phyloP scores from a whole-genome alignment of 1,140 invertebrate species.

The Andrena cerasifolii region DNA sequence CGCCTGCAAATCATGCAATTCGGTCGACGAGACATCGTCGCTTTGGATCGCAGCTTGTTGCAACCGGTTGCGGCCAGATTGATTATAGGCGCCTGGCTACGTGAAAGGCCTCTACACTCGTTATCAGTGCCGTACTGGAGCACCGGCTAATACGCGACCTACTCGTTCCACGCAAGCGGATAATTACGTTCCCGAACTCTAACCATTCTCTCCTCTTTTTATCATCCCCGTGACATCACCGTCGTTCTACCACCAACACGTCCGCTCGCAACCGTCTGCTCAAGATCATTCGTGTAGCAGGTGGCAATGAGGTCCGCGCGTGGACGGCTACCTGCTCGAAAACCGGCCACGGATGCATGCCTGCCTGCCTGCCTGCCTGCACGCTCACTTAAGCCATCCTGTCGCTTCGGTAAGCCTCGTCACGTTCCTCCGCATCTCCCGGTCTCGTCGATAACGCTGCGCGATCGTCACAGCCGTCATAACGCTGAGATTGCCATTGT shows the following conservation, averaged over 20 bases:
- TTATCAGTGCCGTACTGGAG: slow-evolving; percentile 21
- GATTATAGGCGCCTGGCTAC: background rate
- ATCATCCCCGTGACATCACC: slow-evolving; percentile 10
- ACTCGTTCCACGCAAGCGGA: too few species aligned
- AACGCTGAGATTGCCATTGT: background rate
- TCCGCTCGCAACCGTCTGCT: slow-evolving; percentile 40
- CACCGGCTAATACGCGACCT: background rate
- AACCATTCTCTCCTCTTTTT: slow-evolving; percentile 57
- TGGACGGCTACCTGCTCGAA: slow-evolving; percentile 43
- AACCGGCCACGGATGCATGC: slow-evolving; percentile 23
- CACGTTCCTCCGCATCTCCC: background rate
- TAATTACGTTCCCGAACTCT: too few species aligned
- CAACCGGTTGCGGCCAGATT: slow-evolving; percentile 48
- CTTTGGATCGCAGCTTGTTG: too few species aligned
- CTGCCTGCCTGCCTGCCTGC: too few species aligned
- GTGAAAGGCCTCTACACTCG: slow-evolving; percentile 21
- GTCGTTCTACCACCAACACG: slow-evolving; percentile 30
- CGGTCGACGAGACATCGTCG: too few species aligned
- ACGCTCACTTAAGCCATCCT: too few species aligned
- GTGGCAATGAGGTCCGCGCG: slow-evolving; percentile 62
- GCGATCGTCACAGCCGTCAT: background rate
- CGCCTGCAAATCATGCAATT: too few species aligned
- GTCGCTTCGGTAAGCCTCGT: background rate
- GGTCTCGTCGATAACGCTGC: background rate
- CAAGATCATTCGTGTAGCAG: slow-evolving; percentile 50